These are phyloP conservation scores for Metalampra italica DNA, from an alignment of 2,888 invertebrate species.

Conservation along the genomic window DNA sequence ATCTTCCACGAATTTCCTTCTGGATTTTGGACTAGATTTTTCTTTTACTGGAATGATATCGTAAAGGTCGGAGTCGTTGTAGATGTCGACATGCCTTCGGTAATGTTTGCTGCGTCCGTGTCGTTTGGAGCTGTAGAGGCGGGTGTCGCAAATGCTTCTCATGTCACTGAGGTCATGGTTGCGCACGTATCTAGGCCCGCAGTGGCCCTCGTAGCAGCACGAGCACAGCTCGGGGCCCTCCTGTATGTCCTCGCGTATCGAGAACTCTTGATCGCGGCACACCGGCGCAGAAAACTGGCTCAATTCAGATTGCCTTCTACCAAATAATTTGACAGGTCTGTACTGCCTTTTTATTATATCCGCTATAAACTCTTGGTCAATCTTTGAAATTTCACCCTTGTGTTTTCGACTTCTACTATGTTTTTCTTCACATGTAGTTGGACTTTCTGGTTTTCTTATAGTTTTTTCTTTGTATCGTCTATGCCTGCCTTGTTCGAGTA, in stretches of 20 bases:
- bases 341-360: slow-evolving; percentile 63
- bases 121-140: slow-evolving; percentile 46
- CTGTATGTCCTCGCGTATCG: slow-evolving; percentile 31
- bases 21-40: slow-evolving; percentile 58
- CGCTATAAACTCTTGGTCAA: slow-evolving; percentile 57
- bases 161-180: slow-evolving; percentile 37
- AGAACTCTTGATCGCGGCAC: slow-evolving; percentile 57
- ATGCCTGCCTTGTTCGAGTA: slow-evolving; percentile 19
- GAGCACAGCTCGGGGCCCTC: slow-evolving; percentile 48
- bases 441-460: slow-evolving; percentile 19
- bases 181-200: slow-evolving; percentile 16
- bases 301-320: slow-evolving; percentile 43
- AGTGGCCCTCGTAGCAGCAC: slow-evolving; percentile 35
- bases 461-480: slow-evolving; percentile 18
- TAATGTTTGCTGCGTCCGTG: slow-evolving; percentile 30
- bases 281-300: slow-evolving; percentile 65
- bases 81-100: slow-evolving; percentile 30
- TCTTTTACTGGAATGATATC: slow-evolving; percentile 67
- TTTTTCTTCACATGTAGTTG: slow-evolving; percentile 23
- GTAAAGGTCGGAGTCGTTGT: slow-evolving; percentile 54
- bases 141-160: slow-evolving; percentile 57
- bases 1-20: slow-evolving; percentile 48
- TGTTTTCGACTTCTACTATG: slow-evolving; percentile 22
- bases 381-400: slow-evolving; percentile 18
- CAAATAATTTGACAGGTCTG: slow-evolving; percentile 54